Percentiles rank a stretch among this genome's conserved stretches.
phyloP scores from a whole-genome alignment of 30 jellyfish, hydroid and myxozoan genomes.

The Catostylus mosaicus region DNA sequence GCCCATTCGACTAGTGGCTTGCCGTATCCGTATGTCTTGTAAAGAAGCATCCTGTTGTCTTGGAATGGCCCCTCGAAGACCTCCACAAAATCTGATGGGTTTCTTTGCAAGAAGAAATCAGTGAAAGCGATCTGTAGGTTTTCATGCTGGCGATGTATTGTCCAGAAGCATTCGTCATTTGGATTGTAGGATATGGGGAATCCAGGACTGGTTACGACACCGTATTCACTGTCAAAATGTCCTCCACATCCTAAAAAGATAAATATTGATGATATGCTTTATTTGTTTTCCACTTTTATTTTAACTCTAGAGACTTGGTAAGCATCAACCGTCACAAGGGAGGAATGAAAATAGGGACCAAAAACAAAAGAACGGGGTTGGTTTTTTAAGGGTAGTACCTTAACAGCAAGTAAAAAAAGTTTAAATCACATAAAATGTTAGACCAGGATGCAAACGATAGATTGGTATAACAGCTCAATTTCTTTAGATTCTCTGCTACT shows the following conservation, averaged over 20 bases:
- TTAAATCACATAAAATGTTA: too few species aligned
- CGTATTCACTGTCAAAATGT: constrained; percentile 50
- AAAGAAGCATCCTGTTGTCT: constrained; percentile 45
- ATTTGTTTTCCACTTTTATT: too few species aligned
- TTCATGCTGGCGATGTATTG: constrained; percentile 80
- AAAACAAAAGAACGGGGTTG: too few species aligned
- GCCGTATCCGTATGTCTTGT: constrained; percentile 41
- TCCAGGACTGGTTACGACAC: constrained; percentile 88
- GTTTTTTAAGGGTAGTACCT: too few species aligned
- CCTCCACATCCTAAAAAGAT: constrained; percentile 87
- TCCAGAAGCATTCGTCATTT: constrained; percentile 94
- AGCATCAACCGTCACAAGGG: too few species aligned
- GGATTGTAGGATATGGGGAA: constrained; percentile 78
- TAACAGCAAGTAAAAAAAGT: too few species aligned
- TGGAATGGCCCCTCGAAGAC: constrained; percentile 88
- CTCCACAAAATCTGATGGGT: constrained; percentile 61
- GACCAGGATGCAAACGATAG: too few species aligned
- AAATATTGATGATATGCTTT: too few species aligned
- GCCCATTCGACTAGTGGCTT: constrained; percentile 85
- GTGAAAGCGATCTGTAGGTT: constrained; percentile 64
- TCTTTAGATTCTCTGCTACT: too few species aligned
- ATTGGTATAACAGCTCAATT: too few species aligned
- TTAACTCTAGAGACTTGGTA: too few species aligned
- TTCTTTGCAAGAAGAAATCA: constrained; percentile 61
- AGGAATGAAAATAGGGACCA: too few species aligned